Evolutionary conservation across 1,140 invertebrate species (phyloP).

Genomic region (Coenobita brevimanus): DNA sequence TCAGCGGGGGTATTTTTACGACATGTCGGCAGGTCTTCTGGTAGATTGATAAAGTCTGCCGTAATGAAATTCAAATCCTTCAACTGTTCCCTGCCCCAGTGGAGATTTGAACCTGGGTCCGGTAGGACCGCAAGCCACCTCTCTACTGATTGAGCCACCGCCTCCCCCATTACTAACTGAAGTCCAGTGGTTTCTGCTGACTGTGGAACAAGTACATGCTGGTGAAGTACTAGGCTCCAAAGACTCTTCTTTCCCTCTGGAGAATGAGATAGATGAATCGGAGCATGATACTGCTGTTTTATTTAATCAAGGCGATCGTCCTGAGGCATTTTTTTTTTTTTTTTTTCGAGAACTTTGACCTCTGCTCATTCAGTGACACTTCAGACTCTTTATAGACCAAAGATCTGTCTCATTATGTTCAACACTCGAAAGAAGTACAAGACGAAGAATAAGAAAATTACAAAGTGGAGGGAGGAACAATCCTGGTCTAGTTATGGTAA

Average conservation of each 20-base stretch:
- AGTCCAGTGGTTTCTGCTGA: background rate
- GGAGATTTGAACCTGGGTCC: too few relatives aligned
- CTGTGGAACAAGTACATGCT: background rate
- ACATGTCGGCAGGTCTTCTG: too few relatives aligned
- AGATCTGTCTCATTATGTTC: slow-evolving; percentile 65
- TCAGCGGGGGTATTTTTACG: too few relatives aligned
- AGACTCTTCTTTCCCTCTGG: background rate
- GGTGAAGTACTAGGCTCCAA: slow-evolving; percentile 1
- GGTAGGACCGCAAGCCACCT: too few relatives aligned
- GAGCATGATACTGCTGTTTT: slow-evolving; percentile 68
- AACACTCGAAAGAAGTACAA: background rate
- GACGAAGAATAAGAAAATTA: slow-evolving; percentile 5
- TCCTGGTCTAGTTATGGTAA: background rate
- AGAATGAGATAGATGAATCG: slow-evolving; percentile 40
- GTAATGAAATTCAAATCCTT: too few relatives aligned
- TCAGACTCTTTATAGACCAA: slow-evolving; percentile 69
- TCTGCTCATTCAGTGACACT: slow-evolving; percentile 55
- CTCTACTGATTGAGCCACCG: too few relatives aligned
- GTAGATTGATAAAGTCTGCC: too few relatives aligned
- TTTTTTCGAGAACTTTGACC: slow-evolving; percentile 54
- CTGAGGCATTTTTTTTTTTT: slow-evolving; percentile 68
- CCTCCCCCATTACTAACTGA: too few relatives aligned
- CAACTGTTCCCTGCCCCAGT: too few relatives aligned
- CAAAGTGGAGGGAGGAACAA: background rate
- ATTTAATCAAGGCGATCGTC: slow-evolving; percentile 52